Evolutionary conservation across 2,113 vertebrate genomes (phyloP).

Genomic region (Aegypius monachus): DNA sequence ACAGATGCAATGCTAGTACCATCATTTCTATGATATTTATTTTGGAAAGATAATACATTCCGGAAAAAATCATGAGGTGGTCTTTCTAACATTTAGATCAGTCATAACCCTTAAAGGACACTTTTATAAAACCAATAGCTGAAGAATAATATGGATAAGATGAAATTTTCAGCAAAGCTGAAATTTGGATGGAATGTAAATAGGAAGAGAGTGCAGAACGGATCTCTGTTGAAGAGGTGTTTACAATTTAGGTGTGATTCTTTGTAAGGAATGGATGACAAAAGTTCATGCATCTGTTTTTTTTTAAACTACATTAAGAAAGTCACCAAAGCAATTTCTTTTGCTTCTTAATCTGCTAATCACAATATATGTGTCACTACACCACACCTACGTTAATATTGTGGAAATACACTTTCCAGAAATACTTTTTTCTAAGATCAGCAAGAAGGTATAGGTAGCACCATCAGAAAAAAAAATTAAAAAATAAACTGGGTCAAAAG

Average conservation of each 20-base stretch:
- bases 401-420: neutral
- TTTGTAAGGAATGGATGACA: neutral
- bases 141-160: neutral
- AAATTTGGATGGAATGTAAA: neutral
- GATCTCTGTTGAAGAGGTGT: neutral
- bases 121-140: neutral
- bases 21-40: neutral
- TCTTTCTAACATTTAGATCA: neutral
- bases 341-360: neutral
- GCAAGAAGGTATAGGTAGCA: neutral
- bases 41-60: neutral
- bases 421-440: neutral
- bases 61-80: neutral
- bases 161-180: neutral
- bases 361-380: neutral
- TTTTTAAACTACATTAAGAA: neutral
- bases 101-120: neutral
- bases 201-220: neutral
- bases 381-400: neutral
- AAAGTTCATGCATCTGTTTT: neutral
- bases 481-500: neutral
- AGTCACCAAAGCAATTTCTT: neutral
- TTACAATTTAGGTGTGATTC: neutral
- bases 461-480: neutral
- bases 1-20: neutral